Evolutionary conservation across 37 sponge, comb jelly and placozoan species (phyloP).

Genomic region (Halichondria panicea): DNA sequence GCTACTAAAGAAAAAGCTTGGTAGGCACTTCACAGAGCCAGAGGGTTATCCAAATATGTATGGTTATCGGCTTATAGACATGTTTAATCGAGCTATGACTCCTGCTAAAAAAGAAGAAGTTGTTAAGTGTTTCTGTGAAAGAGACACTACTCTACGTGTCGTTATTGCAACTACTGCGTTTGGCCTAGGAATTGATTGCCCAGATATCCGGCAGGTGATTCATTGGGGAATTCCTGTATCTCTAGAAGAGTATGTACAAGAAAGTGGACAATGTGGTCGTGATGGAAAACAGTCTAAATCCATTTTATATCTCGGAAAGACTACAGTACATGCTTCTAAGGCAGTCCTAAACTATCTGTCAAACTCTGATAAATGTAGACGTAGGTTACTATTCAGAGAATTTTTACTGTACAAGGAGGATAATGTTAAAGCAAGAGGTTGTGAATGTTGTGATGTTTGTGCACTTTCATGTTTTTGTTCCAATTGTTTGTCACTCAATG

Average conservation of each 20-base stretch:
- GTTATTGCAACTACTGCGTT: not conserved
- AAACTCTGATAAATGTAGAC: not conserved
- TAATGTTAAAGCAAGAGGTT: no score
- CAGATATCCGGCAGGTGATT: not conserved
- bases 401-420: no score
- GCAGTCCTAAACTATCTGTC: not conserved
- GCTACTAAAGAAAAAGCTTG: no score
- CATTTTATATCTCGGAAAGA: not conserved
- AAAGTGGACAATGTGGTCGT: conserved; percentile 1
- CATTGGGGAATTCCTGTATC: not conserved
- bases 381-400: not conserved
- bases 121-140: not conserved
- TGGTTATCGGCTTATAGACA: not conserved
- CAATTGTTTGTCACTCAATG: no score
- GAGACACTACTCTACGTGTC: not conserved
- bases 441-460: conserved; percentile 26
- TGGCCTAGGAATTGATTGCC: conserved; percentile 3
- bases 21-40: not conserved
- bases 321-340: not conserved
- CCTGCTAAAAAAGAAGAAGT: not conserved
- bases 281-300: not conserved
- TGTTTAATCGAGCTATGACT: not conserved
- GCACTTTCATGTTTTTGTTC: no score
- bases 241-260: not conserved
- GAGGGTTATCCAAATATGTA: not conserved